Conservation (phyloP, 2,113 vertebrate species). For the Gymnogyps californianus region DNA sequence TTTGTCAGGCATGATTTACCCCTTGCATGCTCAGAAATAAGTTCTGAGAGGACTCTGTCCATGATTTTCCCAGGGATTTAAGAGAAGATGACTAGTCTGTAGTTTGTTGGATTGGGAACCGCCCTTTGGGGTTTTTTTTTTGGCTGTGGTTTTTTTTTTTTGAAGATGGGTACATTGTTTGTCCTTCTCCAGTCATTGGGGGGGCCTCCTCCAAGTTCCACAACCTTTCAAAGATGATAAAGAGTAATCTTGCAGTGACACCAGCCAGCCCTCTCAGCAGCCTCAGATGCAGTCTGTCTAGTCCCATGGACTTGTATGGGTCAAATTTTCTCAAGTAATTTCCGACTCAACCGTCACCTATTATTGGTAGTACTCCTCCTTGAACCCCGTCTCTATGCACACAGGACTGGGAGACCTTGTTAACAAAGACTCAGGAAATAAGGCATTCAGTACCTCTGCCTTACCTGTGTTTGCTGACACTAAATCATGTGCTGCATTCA, state of each 20-base stretch:
- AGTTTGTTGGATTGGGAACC: neutral
- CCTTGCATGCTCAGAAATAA: neutral
- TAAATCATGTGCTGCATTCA: neutral
- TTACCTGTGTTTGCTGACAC: neutral
- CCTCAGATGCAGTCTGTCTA: neutral
- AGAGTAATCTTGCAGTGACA: neutral
- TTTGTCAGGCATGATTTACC: neutral
- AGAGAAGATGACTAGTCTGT: neutral
- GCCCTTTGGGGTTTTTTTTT: neutral
- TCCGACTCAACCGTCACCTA: neutral
- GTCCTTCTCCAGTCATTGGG: neutral
- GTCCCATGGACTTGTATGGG: neutral
- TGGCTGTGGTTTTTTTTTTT: neutral
- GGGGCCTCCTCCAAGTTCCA: neutral
- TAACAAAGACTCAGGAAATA: neutral
- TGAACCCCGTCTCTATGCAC: neutral
- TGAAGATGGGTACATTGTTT: neutral
- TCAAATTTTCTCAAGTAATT: neutral
- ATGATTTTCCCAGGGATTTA: neutral
- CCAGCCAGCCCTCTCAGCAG: neutral
- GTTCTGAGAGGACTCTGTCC: neutral
- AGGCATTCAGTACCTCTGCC: neutral
- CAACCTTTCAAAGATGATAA: neutral
- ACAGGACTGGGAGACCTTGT: neutral
- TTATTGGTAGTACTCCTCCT: neutral